phyloP scores from a whole-genome alignment of 2,888 invertebrate genomes.

The Lutraria lutraria region DNA sequence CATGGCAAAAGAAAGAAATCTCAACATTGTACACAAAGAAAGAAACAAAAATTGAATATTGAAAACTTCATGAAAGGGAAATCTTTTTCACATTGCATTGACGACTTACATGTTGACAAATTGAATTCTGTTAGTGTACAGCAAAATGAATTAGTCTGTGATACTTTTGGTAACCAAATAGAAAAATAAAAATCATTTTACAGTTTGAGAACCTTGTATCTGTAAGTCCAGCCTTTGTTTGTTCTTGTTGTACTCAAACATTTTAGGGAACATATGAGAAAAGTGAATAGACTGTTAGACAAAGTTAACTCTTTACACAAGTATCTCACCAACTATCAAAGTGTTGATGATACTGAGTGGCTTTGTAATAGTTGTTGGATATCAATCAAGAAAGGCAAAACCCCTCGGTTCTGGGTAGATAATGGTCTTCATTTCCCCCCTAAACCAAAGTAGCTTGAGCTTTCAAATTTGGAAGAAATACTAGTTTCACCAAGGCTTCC shows the following conservation, averaged over 20 bases:
- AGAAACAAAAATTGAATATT: background rate
- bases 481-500: constrained; percentile 63
- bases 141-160: background rate
- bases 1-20: background rate
- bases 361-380: constrained; percentile 40
- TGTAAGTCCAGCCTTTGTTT: constrained; percentile 34
- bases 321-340: background rate
- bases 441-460: constrained; percentile 53
- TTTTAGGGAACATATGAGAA: constrained; percentile 20
- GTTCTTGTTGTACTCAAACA: constrained; percentile 44
- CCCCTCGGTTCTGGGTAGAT: constrained; percentile 42
- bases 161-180: too few relatives aligned
- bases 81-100: background rate
- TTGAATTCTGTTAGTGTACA: background rate
- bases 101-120: constrained; percentile 14
- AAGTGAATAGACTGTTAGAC: background rate
- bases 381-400: constrained; percentile 31
- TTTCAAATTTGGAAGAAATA: constrained; percentile 65
- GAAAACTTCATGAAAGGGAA: background rate
- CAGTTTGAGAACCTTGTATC: constrained; percentile 19
- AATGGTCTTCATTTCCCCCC: constrained; percentile 60
- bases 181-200: too few relatives aligned
- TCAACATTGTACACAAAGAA: background rate
- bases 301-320: background rate
- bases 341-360: constrained; percentile 48